Percentiles rank a stretch among this genome's conserved stretches.
phyloP scores from a whole-genome alignment of 2,888 invertebrate genomes.

The Euplagia quadripunctaria region DNA sequence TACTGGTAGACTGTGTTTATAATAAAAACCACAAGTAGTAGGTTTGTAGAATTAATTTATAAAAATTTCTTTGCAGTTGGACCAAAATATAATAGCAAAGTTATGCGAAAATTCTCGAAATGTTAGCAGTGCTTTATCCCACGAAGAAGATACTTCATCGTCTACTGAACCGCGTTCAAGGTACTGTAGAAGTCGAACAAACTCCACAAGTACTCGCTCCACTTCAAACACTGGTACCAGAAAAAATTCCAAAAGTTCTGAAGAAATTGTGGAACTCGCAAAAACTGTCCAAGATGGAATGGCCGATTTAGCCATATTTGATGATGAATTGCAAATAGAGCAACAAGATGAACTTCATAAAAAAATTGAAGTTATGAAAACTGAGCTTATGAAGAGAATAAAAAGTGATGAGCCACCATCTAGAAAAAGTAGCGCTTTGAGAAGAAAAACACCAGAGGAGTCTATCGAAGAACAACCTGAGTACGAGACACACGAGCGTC shows the following conservation, averaged over 20 bases:
- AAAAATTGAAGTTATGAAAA: conserved; percentile 77
- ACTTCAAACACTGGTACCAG: conserved; percentile 69
- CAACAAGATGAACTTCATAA: conserved; percentile 71
- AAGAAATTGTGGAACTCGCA: conserved; percentile 82
- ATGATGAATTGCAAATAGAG: conserved; percentile 64
- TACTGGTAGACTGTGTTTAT: no score
- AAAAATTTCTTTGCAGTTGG: conserved; percentile 62
- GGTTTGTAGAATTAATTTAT: not conserved
- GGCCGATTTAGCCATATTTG: conserved; percentile 79
- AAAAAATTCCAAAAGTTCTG: conserved; percentile 73
- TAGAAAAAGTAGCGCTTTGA: conserved; percentile 70
- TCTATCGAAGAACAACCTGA: conserved; percentile 76
- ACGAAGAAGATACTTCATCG: conserved; percentile 78
- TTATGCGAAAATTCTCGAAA: conserved; percentile 77
- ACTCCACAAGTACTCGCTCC: conserved; percentile 68
- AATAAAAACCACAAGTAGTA: no score
- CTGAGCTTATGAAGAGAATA: conserved; percentile 78
- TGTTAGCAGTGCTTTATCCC: conserved; percentile 75
- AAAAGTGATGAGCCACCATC: conserved; percentile 67
- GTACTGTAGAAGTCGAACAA: conserved; percentile 69
- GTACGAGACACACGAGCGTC: conserved; percentile 65
- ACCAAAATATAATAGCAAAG: conserved; percentile 72
- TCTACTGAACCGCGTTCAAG: conserved; percentile 74
- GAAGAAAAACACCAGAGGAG: conserved; percentile 73
- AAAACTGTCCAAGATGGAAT: conserved; percentile 87